These are phyloP conservation scores for Drosophila nebulosa DNA, from an alignment of 1,140 invertebrate genomes.

Conservation along the genomic window DNA sequence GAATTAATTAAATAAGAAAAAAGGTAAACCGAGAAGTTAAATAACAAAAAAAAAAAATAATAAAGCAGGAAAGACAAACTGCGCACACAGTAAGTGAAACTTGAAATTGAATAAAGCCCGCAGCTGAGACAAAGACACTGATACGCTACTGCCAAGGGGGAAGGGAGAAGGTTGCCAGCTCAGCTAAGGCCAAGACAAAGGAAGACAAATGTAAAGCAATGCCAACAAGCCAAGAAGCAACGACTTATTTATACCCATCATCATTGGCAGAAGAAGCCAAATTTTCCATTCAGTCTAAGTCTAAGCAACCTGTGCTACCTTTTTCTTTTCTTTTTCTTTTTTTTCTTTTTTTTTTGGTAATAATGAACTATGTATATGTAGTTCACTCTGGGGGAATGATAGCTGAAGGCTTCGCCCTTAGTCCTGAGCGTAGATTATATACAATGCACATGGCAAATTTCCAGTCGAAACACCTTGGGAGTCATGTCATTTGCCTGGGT, in stretches of 20 bases:
- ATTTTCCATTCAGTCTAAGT: neutral
- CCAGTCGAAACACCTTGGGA: conserved; percentile 37
- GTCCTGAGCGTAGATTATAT: conserved; percentile 39
- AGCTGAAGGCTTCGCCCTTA: conserved; percentile 4
- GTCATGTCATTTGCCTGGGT: conserved; percentile 26
- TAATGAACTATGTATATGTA: neutral
- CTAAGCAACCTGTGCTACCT: neutral
- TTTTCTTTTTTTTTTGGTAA: neutral
- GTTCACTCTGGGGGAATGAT: conserved; percentile 9
- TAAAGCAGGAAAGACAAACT: conserved; percentile 75
- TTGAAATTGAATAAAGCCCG: conserved; percentile 74
- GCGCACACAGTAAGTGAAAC: conserved; percentile 63
- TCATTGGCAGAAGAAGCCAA: too few species aligned
- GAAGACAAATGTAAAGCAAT: conserved; percentile 61
- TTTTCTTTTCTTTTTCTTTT: neutral
- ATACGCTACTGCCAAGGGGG: neutral
- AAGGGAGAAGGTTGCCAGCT: neutral
- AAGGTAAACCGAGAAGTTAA: conserved; percentile 78
- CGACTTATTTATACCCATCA: conserved; percentile 15
- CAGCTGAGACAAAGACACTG: conserved; percentile 1
- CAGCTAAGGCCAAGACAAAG: conserved; percentile 45
- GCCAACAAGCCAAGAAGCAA: conserved; percentile 28
- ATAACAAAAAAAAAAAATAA: too few species aligned
- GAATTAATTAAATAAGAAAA: conserved; percentile 80
- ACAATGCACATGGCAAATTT: conserved; percentile 47